Conservation (phyloP, 1,140 invertebrate genomes). For the Heterodera carotae region DNA sequence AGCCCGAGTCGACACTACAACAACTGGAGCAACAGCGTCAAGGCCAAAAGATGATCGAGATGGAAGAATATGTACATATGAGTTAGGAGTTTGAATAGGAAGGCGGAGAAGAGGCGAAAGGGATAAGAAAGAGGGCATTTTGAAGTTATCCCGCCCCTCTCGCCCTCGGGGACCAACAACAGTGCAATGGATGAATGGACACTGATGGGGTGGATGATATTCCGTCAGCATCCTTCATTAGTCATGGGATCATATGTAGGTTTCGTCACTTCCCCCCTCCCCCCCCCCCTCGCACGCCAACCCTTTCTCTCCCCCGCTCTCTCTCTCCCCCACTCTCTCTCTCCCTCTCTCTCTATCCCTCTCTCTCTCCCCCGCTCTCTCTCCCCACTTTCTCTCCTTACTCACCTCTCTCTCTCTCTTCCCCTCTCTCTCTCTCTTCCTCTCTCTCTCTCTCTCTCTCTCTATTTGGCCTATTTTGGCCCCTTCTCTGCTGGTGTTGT, state of each 20-base stretch:
- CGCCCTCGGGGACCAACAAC: not conserved
- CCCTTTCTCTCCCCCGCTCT: too few species aligned
- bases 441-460: too few species aligned
- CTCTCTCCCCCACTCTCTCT: not conserved
- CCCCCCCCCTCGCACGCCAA: too few species aligned
- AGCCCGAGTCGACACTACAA: not conserved
- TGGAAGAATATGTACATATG: not conserved
- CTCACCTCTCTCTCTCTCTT: too few species aligned
- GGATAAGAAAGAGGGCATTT: not conserved
- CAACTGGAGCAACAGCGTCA: slow-evolving; percentile 4
- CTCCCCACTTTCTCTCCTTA: too few species aligned
- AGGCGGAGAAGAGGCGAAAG: not conserved
- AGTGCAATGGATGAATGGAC: not conserved
- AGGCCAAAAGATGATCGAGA: slow-evolving; percentile 18
- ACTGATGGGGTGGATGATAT: not conserved
- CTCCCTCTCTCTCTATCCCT: too few species aligned
- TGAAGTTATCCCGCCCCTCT: not conserved
- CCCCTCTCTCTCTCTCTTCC: too few species aligned
- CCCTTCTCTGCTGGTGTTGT: not conserved
- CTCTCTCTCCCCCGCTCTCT: too few species aligned
- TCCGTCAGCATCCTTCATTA: not conserved
- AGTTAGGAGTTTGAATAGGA: not conserved
- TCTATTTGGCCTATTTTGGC: not conserved
- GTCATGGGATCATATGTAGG: not conserved
- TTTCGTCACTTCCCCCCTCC: not conserved